Base-by-base conservation (phyloP, 2,888 invertebrate genomes). In the Digitonthophagus gazella region DNA sequence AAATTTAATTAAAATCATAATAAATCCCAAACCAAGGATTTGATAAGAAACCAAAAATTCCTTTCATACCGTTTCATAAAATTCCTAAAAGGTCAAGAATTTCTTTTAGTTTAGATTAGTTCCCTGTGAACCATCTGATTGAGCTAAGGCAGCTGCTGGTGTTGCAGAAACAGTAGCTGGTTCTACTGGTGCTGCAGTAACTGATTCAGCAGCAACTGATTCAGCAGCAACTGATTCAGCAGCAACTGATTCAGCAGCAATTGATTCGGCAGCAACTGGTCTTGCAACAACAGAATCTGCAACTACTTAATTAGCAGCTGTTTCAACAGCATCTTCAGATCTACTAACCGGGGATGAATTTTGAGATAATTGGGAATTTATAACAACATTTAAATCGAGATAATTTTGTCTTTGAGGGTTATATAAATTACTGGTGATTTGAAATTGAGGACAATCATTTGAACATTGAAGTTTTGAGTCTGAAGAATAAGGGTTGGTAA, bases 301-400 rank as follows among this genome's bases (percentile, higher is more conserved):
- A n/a, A n/a, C n/a, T n/a, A n/a, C n/a, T n/a, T n/a, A n/a, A n/a
- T n/a, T n/a, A n/a, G n/a, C n/a, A n/a, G n/a, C n/a, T n/a, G n/a
- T n/a, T n/a, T n/a, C 72, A 28, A 74, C 75, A 58, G 76, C 77
- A 22, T 79, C 77, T 3, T 78, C 79, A 69, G 19, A 85, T 82
- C 61, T 61, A 87, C 87, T 15, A 61, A 2, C 16, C 6, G 61
- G 61, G 6, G 18, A 19, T 5, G 61, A 16, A 70, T 86, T 87
- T 74, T 88, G 90, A 56, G 89, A 83, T 1, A 90, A 85, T 75
- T 91, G 89, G 0, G 90, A 90, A 73, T 91, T 91, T 1, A 91
- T 88, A 14, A 90, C 88, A 68, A 91, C 87, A 77, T 89, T 90
- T 70, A 91, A 81, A 81, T 91, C 91, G 0, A 89, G 88, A 75